Evolutionary conservation across 1,140 invertebrate species (phyloP).

Genomic region (Hyles vespertilio): DNA sequence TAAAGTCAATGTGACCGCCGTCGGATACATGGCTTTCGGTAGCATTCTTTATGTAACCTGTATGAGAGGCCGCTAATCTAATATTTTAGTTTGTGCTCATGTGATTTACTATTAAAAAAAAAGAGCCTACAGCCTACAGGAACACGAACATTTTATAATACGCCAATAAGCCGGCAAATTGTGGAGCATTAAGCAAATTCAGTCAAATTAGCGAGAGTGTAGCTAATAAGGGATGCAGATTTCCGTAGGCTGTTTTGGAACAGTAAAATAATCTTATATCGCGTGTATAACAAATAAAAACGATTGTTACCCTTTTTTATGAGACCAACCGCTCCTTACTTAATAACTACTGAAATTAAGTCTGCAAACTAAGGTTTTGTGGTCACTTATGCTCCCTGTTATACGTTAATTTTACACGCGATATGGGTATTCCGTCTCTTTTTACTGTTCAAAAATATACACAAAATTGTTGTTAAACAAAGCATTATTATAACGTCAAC

Average conservation of each 20-base stretch:
- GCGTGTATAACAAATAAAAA: conserved; percentile 12
- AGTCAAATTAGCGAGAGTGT: conserved; percentile 45
- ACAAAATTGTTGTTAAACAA: too few species aligned
- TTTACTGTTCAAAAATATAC: too few species aligned
- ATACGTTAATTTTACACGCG: not conserved
- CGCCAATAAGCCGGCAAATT: conserved; percentile 36
- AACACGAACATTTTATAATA: conserved; percentile 12
- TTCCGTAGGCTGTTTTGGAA: conserved; percentile 21
- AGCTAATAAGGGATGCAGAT: conserved; percentile 39
- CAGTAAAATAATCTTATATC: conserved; percentile 5
- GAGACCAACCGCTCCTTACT: not conserved
- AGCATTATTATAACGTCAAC: too few species aligned
- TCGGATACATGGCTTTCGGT: too few species aligned
- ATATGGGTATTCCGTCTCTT: too few species aligned
- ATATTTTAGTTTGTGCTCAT: too few species aligned
- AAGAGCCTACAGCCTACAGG: too few species aligned
- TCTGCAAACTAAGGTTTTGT: not conserved
- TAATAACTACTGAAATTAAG: not conserved
- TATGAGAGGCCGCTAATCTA: too few species aligned
- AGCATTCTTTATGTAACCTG: too few species aligned
- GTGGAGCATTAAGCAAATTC: conserved; percentile 52
- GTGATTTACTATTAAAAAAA: too few species aligned
- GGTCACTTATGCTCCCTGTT: conserved; percentile 1
- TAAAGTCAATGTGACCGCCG: too few species aligned
- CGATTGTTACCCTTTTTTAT: conserved; percentile 2